Evolutionary conservation across 2,888 invertebrate genomes (phyloP).

Genomic region (Catocala sponsa): DNA sequence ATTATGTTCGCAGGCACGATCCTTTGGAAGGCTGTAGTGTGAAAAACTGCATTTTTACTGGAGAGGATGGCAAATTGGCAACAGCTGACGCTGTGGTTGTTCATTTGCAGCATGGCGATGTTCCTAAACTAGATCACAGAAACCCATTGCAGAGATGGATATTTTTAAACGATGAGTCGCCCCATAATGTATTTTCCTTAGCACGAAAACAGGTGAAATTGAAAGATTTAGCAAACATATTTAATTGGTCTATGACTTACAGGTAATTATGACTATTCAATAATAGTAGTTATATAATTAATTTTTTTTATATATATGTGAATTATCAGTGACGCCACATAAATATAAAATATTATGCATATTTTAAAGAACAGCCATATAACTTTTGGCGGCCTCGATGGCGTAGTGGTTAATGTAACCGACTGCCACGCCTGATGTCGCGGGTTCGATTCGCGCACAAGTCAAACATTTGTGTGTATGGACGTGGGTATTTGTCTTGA

Average conservation of each 20-base stretch:
- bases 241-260: slow-evolving; percentile 92
- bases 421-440: too few species aligned
- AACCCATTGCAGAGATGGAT: slow-evolving; percentile 89
- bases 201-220: slow-evolving; percentile 63
- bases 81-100: slow-evolving; percentile 89
- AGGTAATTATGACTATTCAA: slow-evolving; percentile 68
- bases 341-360: too few species aligned
- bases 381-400: too few species aligned
- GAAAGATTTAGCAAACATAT: slow-evolving; percentile 86
- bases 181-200: slow-evolving; percentile 86
- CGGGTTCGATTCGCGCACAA: too few species aligned
- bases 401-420: too few species aligned
- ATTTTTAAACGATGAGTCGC: slow-evolving; percentile 91
- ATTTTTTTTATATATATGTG: too few species aligned
- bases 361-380: too few species aligned
- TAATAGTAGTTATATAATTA: too few species aligned
- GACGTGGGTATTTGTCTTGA: too few species aligned
- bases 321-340: too few species aligned
- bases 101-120: slow-evolving; percentile 81
- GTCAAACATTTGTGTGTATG: too few species aligned
- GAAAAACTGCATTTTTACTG: slow-evolving; percentile 89
- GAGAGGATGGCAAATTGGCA: slow-evolving; percentile 77
- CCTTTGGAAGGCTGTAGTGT: slow-evolving; percentile 89
- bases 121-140: slow-evolving; percentile 59
- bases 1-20: slow-evolving; percentile 71